Conservation (phyloP, 2,797 vertebrate species). For the Hypotaenidia philippensis region DNA sequence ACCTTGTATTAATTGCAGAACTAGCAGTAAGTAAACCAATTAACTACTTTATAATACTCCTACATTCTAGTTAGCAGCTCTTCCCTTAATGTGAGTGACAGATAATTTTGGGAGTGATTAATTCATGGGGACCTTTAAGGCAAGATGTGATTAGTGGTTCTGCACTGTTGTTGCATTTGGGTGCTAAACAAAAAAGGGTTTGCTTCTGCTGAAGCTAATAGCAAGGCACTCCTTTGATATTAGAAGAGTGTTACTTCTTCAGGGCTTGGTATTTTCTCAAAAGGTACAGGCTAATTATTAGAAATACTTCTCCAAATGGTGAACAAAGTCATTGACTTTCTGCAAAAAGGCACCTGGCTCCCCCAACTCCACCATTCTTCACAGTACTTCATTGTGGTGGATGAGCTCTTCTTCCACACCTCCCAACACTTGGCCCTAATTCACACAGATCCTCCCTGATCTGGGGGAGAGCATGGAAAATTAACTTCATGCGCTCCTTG, state of each 20-base stretch:
- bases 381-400: too few relatives aligned
- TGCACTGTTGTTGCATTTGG: neutral
- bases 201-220: neutral
- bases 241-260: neutral
- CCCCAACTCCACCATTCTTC: neutral
- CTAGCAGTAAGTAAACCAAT: conserved; percentile 19
- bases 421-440: neutral
- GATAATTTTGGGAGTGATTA: neutral
- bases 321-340: neutral
- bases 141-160: neutral
- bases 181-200: neutral
- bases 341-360: neutral
- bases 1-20: conserved; percentile 17
- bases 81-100: neutral
- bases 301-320: neutral
- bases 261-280: neutral
- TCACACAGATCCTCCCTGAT: neutral
- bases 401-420: neutral
- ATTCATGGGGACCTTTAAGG: neutral
- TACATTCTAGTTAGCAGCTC: neutral
- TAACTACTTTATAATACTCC: neutral
- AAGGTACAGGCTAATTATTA: neutral
- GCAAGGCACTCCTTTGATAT: neutral
- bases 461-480: neutral
- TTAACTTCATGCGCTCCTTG: neutral